Percentiles rank a stretch among this genome's conserved stretches.
Conservation (phyloP, 1,140 invertebrate species). For the Euura lappo region DNA sequence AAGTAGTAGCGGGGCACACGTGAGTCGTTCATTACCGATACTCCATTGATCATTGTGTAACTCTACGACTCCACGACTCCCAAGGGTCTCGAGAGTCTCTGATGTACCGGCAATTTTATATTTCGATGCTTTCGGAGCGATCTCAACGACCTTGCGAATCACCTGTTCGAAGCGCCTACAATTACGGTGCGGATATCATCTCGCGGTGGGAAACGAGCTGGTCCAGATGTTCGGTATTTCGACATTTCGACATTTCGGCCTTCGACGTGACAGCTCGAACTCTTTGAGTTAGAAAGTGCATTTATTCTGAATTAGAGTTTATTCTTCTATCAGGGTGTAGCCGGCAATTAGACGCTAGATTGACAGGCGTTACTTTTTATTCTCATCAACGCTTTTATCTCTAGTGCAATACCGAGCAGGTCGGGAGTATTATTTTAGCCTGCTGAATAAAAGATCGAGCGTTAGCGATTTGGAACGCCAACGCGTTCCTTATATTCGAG, state of each 20-base stretch:
- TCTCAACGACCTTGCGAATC: neutral
- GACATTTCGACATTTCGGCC: neutral
- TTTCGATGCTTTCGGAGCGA: neutral
- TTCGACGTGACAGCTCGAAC: neutral
- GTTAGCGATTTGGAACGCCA: neutral
- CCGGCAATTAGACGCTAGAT: neutral
- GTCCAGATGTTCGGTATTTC: neutral
- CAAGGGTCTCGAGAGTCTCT: neutral
- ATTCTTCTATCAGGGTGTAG: neutral
- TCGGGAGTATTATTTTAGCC: neutral
- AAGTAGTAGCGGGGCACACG: neutral
- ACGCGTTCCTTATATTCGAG: neutral
- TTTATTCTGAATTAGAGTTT: neutral
- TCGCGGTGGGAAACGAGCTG: neutral
- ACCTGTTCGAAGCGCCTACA: neutral
- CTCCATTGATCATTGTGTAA: slow-evolving; percentile 1
- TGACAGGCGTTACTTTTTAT: neutral
- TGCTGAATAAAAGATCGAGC: neutral
- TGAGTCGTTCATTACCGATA: neutral
- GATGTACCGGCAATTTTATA: neutral
- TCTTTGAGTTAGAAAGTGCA: neutral
- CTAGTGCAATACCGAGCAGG: no score
- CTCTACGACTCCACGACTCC: neutral
- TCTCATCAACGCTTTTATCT: no score
- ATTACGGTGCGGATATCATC: neutral